These are phyloP conservation scores for Apocheima hispidaria DNA, from an alignment of 2,888 invertebrate genomes.

Conservation along the genomic window DNA sequence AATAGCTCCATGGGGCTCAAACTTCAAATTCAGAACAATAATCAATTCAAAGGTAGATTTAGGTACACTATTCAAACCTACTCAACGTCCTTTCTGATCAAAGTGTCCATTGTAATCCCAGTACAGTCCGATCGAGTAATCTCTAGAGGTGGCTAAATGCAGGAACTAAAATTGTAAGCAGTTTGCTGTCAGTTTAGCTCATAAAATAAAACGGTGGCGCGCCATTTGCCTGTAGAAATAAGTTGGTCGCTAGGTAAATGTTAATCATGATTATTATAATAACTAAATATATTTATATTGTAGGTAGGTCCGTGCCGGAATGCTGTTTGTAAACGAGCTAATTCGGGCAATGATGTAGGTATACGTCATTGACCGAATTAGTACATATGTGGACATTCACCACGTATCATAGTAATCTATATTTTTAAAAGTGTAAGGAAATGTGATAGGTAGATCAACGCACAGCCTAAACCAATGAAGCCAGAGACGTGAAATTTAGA, in stretches of 20 bases:
- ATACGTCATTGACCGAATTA: too few relatives aligned
- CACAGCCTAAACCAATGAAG: too few relatives aligned
- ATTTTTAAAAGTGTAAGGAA: too few relatives aligned
- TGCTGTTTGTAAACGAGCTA: not conserved
- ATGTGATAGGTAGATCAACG: too few relatives aligned
- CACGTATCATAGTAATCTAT: too few relatives aligned
- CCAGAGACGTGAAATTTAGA: too few relatives aligned
- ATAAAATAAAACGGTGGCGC: not conserved
- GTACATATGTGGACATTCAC: too few relatives aligned
- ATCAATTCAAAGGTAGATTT: not conserved
- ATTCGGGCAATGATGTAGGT: not conserved
- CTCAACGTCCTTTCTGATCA: not conserved
- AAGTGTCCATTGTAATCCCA: not conserved
- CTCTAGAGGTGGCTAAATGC: not conserved
- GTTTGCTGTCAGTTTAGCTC: not conserved
- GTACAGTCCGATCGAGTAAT: not conserved
- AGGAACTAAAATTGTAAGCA: not conserved
- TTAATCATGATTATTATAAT: not conserved
- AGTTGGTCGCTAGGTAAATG: slow-evolving; percentile 1
- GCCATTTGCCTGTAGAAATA: not conserved
- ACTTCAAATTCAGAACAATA: not conserved
- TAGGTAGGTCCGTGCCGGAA: slow-evolving; percentile 3
- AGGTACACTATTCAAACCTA: too few relatives aligned
- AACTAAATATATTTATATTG: too few relatives aligned
- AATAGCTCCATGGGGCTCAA: not conserved